Base-by-base conservation (phyloP, 1,140 invertebrate genomes). In the Scylla paramamosain region DNA sequence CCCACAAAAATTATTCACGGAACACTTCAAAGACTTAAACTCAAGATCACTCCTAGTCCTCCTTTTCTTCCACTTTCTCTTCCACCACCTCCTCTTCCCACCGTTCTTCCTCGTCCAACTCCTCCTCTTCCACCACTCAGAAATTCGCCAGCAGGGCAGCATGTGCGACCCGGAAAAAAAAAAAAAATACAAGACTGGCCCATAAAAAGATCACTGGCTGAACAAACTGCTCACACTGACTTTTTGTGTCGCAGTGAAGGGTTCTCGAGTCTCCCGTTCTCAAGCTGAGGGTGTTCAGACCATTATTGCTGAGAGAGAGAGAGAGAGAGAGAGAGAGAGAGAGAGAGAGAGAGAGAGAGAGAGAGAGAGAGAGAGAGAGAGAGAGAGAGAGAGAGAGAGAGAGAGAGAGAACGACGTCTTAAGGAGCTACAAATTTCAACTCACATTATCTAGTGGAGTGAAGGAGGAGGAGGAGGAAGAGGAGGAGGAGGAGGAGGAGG, bases 291-390 rank as follows among this genome's bases (percentile, higher is more conserved):
- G 77, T 25, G 77, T 83, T n/a, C 31, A 20, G 86, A 32, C 39
- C 39, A 39, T 39, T 39, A 39, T 39, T 39, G 39, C 39, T 39
- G 39, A 39, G 39, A 39, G 39, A 32, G 31, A 32, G 31, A 88
- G 31, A 88, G 31, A 88, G 86, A 32, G 31, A 88, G 86, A 32
- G 86, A 88, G 86, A 32, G 31, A 88, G 31, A 88, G 31, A 32
- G 31, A 88, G 86, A 88, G 86, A 88, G 87, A 39, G 20, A 20
- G 28, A 31, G 32, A 39, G 32, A 88, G 87, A 88, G 32, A 28
- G 32, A 88, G 32, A 29, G 87, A 39, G 32, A 39, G 87, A 88
- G 87, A 39, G 32, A 88, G 32, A 29, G 32, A 88, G 32, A 88
- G n/a, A 88, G 87, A 39, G 32, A 88, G 87, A 88, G 87, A 39